Evolutionary conservation across 2,797 vertebrate genomes (phyloP).

Genomic region (Enteromius trimaculatus): DNA sequence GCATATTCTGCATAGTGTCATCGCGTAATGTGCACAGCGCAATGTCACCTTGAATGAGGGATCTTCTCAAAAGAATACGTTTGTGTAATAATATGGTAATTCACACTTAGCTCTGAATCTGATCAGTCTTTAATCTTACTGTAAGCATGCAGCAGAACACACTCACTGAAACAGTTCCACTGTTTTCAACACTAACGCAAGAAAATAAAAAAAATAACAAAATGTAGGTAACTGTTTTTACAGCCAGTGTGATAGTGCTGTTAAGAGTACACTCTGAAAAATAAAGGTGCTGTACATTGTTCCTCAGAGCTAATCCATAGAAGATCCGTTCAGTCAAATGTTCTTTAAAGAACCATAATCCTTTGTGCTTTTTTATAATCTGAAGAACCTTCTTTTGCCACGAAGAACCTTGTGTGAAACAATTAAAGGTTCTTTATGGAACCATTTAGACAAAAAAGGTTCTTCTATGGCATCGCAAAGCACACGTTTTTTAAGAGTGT

Average conservation of each 20-base stretch:
- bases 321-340: too few species aligned
- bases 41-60: constrained; percentile 83
- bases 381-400: too few species aligned
- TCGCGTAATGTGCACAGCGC: constrained; percentile 70
- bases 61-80: constrained; percentile 75
- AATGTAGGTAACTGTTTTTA: background rate
- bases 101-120: constrained; percentile 73
- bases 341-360: too few species aligned
- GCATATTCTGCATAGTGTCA: constrained; percentile 80
- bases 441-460: too few species aligned
- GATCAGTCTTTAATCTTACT: constrained; percentile 74
- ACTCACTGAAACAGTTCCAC: background rate
- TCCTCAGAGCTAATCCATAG: too few species aligned
- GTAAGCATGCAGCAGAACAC: constrained; percentile 60
- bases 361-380: too few species aligned
- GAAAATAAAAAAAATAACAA: too few species aligned
- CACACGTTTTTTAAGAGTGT: background rate
- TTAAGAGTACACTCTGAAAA: too few species aligned
- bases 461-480: too few species aligned
- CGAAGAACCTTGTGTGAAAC: too few species aligned
- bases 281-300: too few species aligned
- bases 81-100: constrained; percentile 82
- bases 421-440: too few species aligned
- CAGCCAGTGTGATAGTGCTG: background rate
- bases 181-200: background rate